These are phyloP conservation scores for Nephrotoma flavescens DNA, from an alignment of 2,888 invertebrate species.

Conservation along the genomic window DNA sequence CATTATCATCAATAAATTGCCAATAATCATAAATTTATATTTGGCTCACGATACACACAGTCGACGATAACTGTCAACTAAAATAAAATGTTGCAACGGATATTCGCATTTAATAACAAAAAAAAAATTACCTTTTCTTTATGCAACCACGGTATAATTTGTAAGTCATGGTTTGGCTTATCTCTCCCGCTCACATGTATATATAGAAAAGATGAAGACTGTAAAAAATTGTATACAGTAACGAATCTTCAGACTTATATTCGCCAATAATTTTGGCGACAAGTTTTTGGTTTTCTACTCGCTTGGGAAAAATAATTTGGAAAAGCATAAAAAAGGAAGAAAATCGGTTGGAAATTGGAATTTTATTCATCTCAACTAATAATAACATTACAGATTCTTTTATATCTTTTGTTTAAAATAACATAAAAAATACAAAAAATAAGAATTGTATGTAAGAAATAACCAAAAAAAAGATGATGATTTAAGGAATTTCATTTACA, in stretches of 20 bases:
- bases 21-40: not conserved
- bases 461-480: not conserved
- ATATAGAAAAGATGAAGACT: not conserved
- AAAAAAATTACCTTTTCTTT: not conserved
- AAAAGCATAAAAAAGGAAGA: not conserved
- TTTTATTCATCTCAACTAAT: not conserved
- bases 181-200: not conserved
- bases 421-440: not conserved
- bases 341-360: not conserved
- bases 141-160: not conserved
- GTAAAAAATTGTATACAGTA: not conserved
- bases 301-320: not conserved
- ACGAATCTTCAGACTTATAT: not conserved
- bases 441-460: not conserved
- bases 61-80: not conserved
- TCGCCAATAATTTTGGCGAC: not conserved
- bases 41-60: not conserved
- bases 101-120: not conserved
- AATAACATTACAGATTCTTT: not conserved
- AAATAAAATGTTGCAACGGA: not conserved
- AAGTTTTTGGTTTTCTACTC: not conserved
- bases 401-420: not conserved
- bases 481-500: not conserved
- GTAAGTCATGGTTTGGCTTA: not conserved
- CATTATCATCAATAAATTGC: not conserved